A percentile compares a stretch with the other conserved stretches of the same genome.
Conservation (phyloP, 1,140 invertebrate genomes). For the Carposina sasakii region DNA sequence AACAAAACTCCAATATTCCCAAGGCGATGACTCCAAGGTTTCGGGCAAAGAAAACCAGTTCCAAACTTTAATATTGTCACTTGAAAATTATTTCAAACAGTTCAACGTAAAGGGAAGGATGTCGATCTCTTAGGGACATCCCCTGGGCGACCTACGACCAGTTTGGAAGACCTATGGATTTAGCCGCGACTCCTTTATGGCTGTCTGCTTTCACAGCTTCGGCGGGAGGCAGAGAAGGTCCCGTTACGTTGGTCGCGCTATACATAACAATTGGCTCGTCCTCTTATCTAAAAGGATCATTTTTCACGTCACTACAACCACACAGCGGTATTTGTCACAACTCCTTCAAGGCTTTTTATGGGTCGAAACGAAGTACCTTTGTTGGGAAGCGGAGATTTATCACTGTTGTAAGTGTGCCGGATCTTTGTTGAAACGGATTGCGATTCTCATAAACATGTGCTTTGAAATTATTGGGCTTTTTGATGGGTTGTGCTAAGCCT, state of each 20-base stretch:
- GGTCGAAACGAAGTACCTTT: slow-evolving; percentile 28
- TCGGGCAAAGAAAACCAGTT: no score
- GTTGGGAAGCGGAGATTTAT: slow-evolving; percentile 41
- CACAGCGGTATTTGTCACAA: slow-evolving; percentile 49
- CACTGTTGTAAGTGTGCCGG: no score
- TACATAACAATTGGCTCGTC: slow-evolving; percentile 47
- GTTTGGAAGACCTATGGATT: slow-evolving; percentile 9
- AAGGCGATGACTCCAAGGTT: no score
- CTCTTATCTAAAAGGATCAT: slow-evolving; percentile 55
- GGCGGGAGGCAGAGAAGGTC: slow-evolving; percentile 11
- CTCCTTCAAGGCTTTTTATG: slow-evolving; percentile 50
- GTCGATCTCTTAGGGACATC: slow-evolving; percentile 27
- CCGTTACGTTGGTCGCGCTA: slow-evolving; percentile 20
- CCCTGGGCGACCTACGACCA: slow-evolving; percentile 19
- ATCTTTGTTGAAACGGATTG: no score
- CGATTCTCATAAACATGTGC: no score
- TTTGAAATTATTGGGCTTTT: no score
- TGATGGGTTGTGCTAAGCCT: no score
- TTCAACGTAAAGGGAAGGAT: slow-evolving; percentile 23
- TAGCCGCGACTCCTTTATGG: not conserved
- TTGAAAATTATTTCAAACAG: slow-evolving; percentile 37
- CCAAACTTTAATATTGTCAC: slow-evolving; percentile 15
- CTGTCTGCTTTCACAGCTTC: not conserved
- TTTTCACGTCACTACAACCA: slow-evolving; percentile 54
- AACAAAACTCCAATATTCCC: no score